Evolutionary conservation across 1,140 invertebrate species (phyloP), one percentile per base, ranked within the genome.

Genomic region (Belonocnema kinseyi): DNA sequence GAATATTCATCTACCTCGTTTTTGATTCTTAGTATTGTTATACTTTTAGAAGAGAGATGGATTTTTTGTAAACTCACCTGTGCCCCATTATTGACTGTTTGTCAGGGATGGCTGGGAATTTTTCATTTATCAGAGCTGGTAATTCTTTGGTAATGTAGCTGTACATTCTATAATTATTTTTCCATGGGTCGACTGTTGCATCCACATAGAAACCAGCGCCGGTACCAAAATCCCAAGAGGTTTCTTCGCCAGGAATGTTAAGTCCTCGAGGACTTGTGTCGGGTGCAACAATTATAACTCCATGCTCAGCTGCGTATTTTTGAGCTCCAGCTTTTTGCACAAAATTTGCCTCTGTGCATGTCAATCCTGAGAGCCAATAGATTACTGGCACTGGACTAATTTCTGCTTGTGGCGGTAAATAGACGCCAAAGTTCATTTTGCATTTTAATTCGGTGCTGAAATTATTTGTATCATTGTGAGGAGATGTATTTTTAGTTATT

Each of bases 131-230:
- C n/a, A 99, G 76, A 61, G 94, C 92, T 76, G 96, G 94, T 54
- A 99, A 91, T 92, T 99, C 99, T 83, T 95, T 94, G 11, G 97
- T 98, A n/a, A 99, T 92, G 86, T 99, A 99, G 61, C 96, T 97
- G 85, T 95, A 99, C 99, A 99, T 99, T 86, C 95, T 94, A 84
- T 99, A 99, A 92, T 99, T 95, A 72, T 94, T 95, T 53, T 95
- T 95, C 98, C 98, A 99, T 74, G 97, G 97, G 46, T 96, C 95
- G 84, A 95, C 91, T 1, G 95, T 96, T 5, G 98, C 98, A 93
- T 99, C 96, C 0, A 99, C 92, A 91, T 99, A 99, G 90, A 99
- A 99, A 3, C 98, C 97, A 82, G 99, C 98, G 21, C 97, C 97
- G 40, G 95, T 95, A 40, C 99, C 99, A 93, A 99, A 98, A 91